These are phyloP conservation scores for Plotosus lineatus DNA, from an alignment of 2,113 vertebrate genomes.

Conservation along the genomic window DNA sequence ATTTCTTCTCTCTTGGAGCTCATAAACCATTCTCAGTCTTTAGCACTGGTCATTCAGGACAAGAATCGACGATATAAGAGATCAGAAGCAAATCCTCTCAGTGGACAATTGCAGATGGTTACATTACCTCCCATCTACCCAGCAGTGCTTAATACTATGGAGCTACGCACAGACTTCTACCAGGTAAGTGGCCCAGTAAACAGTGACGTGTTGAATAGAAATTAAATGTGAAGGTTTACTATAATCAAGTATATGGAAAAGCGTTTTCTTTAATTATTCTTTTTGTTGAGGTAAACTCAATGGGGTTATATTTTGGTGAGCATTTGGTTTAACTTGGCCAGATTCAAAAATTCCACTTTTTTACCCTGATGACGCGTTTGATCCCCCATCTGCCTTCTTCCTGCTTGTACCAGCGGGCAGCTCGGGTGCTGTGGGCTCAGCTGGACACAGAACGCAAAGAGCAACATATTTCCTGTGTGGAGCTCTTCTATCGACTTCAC, in stretches of 20 bases:
- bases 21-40: conserved; percentile 93
- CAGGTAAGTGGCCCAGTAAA: conserved; percentile 72
- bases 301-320: too few species aligned
- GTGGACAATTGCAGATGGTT: conserved; percentile 91
- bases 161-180: conserved; percentile 90
- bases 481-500: conserved; percentile 92
- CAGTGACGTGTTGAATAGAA: not conserved
- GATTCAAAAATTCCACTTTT: too few species aligned
- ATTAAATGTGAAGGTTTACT: not conserved
- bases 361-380: too few species aligned
- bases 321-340: too few species aligned
- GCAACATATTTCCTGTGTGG: conserved; percentile 89
- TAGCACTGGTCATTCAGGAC: conserved; percentile 91
- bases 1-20: conserved; percentile 89
- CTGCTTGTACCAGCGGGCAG: conserved; percentile 90
- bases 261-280: too few species aligned
- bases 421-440: conserved; percentile 88
- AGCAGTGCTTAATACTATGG: conserved; percentile 76
- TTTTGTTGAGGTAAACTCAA: too few species aligned
- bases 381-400: too few species aligned
- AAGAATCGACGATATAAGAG: conserved; percentile 83
- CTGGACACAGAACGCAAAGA: conserved; percentile 86
- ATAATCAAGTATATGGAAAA: not conserved
- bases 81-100: conserved; percentile 80
- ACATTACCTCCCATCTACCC: conserved; percentile 88